A percentile compares a stretch with the other conserved stretches of the same genome.
These are phyloP conservation scores for Mesochorus sp. DNA, from an alignment of 2,888 invertebrate species.

Conservation along the genomic window DNA sequence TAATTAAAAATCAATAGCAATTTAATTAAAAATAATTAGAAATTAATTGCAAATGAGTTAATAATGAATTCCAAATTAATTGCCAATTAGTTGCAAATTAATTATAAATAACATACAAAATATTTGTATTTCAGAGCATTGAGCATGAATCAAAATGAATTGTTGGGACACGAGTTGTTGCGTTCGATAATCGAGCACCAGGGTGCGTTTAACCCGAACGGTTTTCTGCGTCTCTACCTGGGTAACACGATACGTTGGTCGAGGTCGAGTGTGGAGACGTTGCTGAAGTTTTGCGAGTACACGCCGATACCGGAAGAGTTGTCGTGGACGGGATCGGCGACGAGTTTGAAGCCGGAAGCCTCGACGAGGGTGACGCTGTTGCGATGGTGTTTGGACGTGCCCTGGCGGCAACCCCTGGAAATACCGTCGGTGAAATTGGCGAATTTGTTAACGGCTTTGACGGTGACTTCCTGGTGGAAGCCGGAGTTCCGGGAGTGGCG, in stretches of 20 bases:
- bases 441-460: constrained; percentile 70
- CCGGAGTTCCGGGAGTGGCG: constrained; percentile 40
- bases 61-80: too few species aligned
- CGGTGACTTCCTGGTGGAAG: constrained; percentile 68
- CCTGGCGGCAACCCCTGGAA: constrained; percentile 63
- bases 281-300: constrained; percentile 77
- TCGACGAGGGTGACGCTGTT: constrained; percentile 71
- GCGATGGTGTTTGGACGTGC: constrained; percentile 72
- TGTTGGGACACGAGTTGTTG: constrained; percentile 80
- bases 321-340: constrained; percentile 61
- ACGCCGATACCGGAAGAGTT: constrained; percentile 73
- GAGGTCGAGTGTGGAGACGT: constrained; percentile 77
- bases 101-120: too few species aligned
- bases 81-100: too few species aligned
- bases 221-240: constrained; percentile 80
- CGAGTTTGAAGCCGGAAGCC: constrained; percentile 52
- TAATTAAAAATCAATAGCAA: not conserved
- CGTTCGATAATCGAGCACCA: constrained; percentile 79
- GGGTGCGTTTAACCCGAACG: constrained; percentile 75
- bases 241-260: constrained; percentile 80
- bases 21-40: too few species aligned
- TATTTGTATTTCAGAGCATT: constrained; percentile 80
- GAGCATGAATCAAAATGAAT: constrained; percentile 82
- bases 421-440: constrained; percentile 70
- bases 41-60: not conserved